Base-by-base conservation (phyloP, 1,140 invertebrate species). In the Hylyphantes graminicola region DNA sequence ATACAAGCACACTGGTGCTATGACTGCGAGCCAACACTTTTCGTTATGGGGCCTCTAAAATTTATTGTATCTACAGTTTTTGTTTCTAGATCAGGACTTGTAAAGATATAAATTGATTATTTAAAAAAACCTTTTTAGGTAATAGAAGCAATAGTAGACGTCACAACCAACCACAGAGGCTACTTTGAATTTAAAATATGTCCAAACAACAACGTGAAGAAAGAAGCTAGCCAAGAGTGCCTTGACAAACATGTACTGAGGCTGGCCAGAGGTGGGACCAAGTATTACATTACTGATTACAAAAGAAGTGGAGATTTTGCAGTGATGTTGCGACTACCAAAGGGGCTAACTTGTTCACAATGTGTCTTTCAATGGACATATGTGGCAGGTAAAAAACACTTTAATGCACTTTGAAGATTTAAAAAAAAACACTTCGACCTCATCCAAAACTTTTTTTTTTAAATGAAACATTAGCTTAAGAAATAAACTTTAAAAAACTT, bases 141-240 rank as follows among this genome's bases (percentile, higher is more conserved):
- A 0, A 86, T 87, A 12, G 64, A 73, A 61, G 85, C 81, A 59
- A 21, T 50, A 5, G 81, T 87, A 2, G 74, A 83, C 48, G 87
- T 96, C 2, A 96, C 95, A 0, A 85, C 87, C 5, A 87, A 86
- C 35, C 88, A 88, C 61, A 74, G 72, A 59, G 87, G 87, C 0
- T 88, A 85, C 63, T 88, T 87, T 59, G 87, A 88, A 79, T 88
- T 88, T 64, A 86, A 85, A 65, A 19, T 88, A 7, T 88, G 87
- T 75, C 87, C 87, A 0, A 86, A 86, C 17, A 85, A 87, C 19
- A 87, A 87, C 70, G 77, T 78, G 9, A 79, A 75, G 13, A 75
- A 85, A 74, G 87, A 87, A 75, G 86, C 87, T 11, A 79, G 76
- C 4, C 87, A 88, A 68, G 82, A 86, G 11, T 88, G 87, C 59